Base-by-base conservation (phyloP, 2,888 invertebrate genomes). In the Rhagonycha fulva region DNA sequence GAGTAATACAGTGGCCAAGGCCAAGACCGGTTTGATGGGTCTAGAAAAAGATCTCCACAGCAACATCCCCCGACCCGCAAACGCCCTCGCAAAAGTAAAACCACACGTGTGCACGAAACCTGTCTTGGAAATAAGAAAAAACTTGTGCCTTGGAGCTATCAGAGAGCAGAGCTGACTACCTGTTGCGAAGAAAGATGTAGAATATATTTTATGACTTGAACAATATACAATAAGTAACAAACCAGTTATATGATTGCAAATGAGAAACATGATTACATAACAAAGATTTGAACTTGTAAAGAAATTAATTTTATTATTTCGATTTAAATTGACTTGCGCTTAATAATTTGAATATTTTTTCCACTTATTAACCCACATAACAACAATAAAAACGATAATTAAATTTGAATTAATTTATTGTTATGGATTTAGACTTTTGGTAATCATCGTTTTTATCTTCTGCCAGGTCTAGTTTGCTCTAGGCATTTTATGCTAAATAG, bases 1-100 rank as follows among this genome's bases (percentile, higher is more conserved):
- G 79, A 68, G 79, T 79, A 79, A 79, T 77, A 77, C 79, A 30
- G 79, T 77, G 77, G 79, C 77, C 74, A 79, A 77, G 73, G 75
- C 61, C 74, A 74, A 68, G 75, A 79, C 79, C 77, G 79, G 79
- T 79, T 76, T 30, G 76, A 73, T 77, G 76, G 71, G 77, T 76
- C 74, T 69, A 73, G 72, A 73, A 73, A 75, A 77, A 75, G 66
- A 77, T 75, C 74, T 68, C 62, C 67, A 68, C 70, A 19, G 71
- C 71, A 62, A 26, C 77, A 75, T 72, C 77, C 75, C 75, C 23
- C 68, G 69, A 69, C 77, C 74, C 68, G 72, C 75, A 62, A 23
- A 70, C 77, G 74, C 77, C 77, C 74, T 74, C 77, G 77, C 77
- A 76, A 60, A n/a, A 66, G 69, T 72, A 30, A 47, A 30, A 74